Base-by-base conservation (phyloP, 2,797 vertebrate genomes). In the Enteromius anoplus region DNA sequence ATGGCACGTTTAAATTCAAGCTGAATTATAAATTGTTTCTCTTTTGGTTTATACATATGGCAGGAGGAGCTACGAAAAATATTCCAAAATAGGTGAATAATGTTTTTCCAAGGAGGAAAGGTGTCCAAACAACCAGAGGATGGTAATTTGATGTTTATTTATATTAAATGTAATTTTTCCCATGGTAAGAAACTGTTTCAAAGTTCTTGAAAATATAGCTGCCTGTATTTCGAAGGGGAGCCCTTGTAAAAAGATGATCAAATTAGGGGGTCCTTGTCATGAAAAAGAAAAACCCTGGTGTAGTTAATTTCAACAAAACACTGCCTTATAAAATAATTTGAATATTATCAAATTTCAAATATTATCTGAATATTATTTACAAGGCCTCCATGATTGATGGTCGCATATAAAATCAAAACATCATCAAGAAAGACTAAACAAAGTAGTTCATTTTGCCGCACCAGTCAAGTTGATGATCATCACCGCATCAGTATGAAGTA, bases 401-500 rank as follows among this genome's bases (percentile, higher is more conserved):
- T 40, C 9, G 40, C 9, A 42, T 37, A 66, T 37, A 66, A 37
- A 78, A 78, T 66, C 3, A 71, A 29, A 32, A 4, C 55, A 51
- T 19, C n/a, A 42, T 64, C 42, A 73, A 40, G 26, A 14, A 47
- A 19, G 23, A 62, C 70, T 40, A 65, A 75, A 40, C 42, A 11
- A 10, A 40, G 10, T 4, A 5, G 3, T 51, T 40, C 2, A 51
- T 73, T 34, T 47, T 73, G n/a, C 53, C 4, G 62, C 70, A 26
- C 15, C 42, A 51, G 65, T 32, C n/a, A 26, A 37, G n/a, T 34
- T 29, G 19, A 21, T 26, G 62, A 45, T 58, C 62, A 19, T 23
- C 64, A 66, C 64, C 29, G 9, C 66, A 64, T 85, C 26, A 76
- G 64, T 29, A 75, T 45, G n/a, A 64, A 69, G 49, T 29, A 60